Percentiles rank a stretch among this genome's conserved stretches.
Conservation (phyloP, 2,888 invertebrate genomes). For the Agriotes lineatus region DNA sequence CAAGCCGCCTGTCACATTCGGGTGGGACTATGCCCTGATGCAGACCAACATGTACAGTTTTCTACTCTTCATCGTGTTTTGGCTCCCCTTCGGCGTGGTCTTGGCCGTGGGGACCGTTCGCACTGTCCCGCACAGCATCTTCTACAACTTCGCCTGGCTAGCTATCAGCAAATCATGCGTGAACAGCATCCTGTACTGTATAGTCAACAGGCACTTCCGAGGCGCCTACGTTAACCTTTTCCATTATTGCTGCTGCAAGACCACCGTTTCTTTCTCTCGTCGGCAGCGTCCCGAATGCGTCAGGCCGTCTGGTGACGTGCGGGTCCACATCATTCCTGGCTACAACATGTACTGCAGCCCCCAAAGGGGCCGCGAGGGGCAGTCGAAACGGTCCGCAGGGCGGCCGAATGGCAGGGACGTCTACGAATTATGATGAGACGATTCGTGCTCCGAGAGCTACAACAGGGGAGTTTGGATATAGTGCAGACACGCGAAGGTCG, state of each 20-base stretch:
- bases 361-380: constrained; percentile 65
- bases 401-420: constrained; percentile 69
- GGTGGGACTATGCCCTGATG: constrained; percentile 73
- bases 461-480: constrained; percentile 62
- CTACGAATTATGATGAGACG: constrained; percentile 70
- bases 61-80: constrained; percentile 72
- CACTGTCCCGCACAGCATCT: constrained; percentile 67
- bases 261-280: constrained; percentile 75
- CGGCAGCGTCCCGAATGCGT: constrained; percentile 69
- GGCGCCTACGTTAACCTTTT: constrained; percentile 80
- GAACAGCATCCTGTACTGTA: constrained; percentile 75
- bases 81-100: constrained; percentile 77
- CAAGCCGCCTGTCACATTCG: constrained; percentile 73
- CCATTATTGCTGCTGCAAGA: constrained; percentile 86
- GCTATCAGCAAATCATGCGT: constrained; percentile 78
- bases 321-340: constrained; percentile 81
- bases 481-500: constrained; percentile 9
- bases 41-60: constrained; percentile 77
- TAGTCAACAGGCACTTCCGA: constrained; percentile 76
- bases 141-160: constrained; percentile 78
- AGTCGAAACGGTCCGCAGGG: constrained; percentile 61
- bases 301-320: constrained; percentile 72
- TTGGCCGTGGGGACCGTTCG: constrained; percentile 71
- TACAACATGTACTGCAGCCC: constrained; percentile 78
- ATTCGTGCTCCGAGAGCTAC: constrained; percentile 51